Percentiles rank a stretch among this genome's conserved stretches.
Evolutionary conservation across 2,797 vertebrate species (phyloP).

Genomic region (Rallus crepitans): DNA sequence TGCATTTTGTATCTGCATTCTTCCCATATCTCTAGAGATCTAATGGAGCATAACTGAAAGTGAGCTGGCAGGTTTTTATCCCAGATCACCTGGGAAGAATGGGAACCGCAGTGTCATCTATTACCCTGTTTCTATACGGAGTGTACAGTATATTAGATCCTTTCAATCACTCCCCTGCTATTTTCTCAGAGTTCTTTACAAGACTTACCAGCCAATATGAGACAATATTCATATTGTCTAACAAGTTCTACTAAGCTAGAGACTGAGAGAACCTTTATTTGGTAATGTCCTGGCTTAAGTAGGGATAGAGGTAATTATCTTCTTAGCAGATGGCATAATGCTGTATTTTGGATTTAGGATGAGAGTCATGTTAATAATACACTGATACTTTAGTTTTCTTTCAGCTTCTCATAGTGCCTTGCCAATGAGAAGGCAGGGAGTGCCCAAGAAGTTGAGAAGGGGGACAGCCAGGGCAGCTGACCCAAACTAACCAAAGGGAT

Average conservation of each 20-base stretch:
- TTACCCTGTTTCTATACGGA: neutral
- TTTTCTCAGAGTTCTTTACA: neutral
- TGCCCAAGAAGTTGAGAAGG: too few species aligned
- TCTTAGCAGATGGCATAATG: too few species aligned
- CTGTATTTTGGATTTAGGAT: too few species aligned
- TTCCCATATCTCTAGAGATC: neutral
- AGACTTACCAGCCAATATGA: neutral
- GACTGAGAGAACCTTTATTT: neutral
- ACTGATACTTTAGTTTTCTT: too few species aligned
- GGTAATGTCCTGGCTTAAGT: neutral
- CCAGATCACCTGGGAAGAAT: neutral
- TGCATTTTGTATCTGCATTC: neutral
- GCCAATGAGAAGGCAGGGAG: too few species aligned
- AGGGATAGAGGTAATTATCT: too few species aligned
- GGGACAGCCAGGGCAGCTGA: too few species aligned
- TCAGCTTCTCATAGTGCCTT: too few species aligned
- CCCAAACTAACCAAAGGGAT: too few species aligned
- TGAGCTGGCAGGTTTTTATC: neutral
- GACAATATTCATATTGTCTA: neutral
- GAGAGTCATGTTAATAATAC: too few species aligned
- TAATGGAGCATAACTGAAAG: neutral
- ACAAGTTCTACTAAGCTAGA: neutral
- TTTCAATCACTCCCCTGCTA: neutral
- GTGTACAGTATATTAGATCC: neutral
- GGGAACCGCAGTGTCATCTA: neutral